Conservation (phyloP, 2,797 vertebrate genomes). For the Pseudomugil gertrudae region DNA sequence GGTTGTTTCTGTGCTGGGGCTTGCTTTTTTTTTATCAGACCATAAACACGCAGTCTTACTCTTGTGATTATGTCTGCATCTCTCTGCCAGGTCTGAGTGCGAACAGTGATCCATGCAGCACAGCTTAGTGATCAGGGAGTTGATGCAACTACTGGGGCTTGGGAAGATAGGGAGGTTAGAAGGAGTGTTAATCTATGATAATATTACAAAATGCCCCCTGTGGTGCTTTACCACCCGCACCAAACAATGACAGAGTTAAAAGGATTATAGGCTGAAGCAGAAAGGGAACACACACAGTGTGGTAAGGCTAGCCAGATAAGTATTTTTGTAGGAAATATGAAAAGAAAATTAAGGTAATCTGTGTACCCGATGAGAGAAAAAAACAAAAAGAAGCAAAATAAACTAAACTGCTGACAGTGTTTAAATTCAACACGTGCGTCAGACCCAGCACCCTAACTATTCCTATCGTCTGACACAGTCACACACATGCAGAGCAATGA, state of each 20-base stretch:
- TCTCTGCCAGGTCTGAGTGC: conserved; percentile 21
- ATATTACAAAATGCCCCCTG: conserved; percentile 57
- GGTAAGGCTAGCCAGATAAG: conserved; percentile 27
- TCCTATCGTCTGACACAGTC: conserved; percentile 23
- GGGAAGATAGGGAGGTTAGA: conserved; percentile 49
- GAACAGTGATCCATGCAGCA: conserved; percentile 34
- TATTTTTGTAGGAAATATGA: conserved; percentile 5
- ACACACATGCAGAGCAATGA: conserved; percentile 33
- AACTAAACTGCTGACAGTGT: background rate
- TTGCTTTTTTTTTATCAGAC: conserved; percentile 40
- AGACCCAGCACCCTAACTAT: conserved; percentile 16
- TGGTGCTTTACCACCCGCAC: conserved; percentile 55
- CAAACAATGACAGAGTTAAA: conserved; percentile 47
- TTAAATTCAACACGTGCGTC: conserved; percentile 11
- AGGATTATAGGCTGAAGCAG: conserved; percentile 30
- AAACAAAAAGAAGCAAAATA: background rate
- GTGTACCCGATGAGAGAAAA: background rate
- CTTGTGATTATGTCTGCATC: conserved; percentile 40
- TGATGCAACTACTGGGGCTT: conserved; percentile 53
- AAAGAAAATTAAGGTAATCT: background rate
- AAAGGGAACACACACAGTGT: conserved; percentile 32
- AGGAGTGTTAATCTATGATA: conserved; percentile 71
- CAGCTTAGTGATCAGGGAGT: conserved; percentile 55
- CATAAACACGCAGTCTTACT: conserved; percentile 23
- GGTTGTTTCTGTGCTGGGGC: conserved; percentile 20